Percentiles rank a stretch among this genome's conserved stretches.
Evolutionary conservation across 2,888 invertebrate species (phyloP).

Genomic region (Agelastica alni): DNA sequence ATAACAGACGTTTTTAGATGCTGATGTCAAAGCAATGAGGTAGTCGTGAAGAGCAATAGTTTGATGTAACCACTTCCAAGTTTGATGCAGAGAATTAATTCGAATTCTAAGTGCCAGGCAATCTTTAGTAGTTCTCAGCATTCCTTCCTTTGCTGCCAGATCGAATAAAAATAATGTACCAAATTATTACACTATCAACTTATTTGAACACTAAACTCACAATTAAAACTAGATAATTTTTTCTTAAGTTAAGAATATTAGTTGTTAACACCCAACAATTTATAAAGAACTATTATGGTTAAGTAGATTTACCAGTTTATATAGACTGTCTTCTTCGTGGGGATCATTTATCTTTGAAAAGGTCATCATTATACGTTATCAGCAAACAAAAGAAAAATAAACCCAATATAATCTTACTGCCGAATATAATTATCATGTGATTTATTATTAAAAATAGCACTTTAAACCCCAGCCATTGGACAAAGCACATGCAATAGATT

Average conservation of each 20-base stretch:
- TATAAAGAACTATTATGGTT: slow-evolving; percentile 17
- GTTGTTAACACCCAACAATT: slow-evolving; percentile 7
- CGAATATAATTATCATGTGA: slow-evolving; percentile 41
- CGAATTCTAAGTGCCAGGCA: slow-evolving; percentile 89
- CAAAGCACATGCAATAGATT: slow-evolving; percentile 4
- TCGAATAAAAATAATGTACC: slow-evolving; percentile 31
- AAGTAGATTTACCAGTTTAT: slow-evolving; percentile 44
- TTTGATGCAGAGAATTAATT: slow-evolving; percentile 86
- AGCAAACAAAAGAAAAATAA: slow-evolving; percentile 45
- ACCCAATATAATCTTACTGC: slow-evolving; percentile 36
- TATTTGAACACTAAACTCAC: slow-evolving; percentile 14
- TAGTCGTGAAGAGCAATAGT: slow-evolving; percentile 87
- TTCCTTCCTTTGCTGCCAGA: slow-evolving; percentile 54
- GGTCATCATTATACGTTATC: slow-evolving; percentile 47
- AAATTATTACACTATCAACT: slow-evolving; percentile 14
- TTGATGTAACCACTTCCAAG: slow-evolving; percentile 94
- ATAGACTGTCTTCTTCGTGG: slow-evolving; percentile 38
- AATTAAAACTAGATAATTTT: slow-evolving; percentile 7
- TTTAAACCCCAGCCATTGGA: slow-evolving; percentile 10
- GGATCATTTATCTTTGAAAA: slow-evolving; percentile 47
- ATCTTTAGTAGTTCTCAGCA: slow-evolving; percentile 72
- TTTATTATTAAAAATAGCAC: slow-evolving; percentile 26
- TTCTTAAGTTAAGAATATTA: neutral
- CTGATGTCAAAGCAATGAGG: slow-evolving; percentile 78
- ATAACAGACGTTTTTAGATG: slow-evolving; percentile 65